Evolutionary conservation across 1,140 invertebrate genomes (phyloP).

Genomic region (Drosophila sp.): DNA sequence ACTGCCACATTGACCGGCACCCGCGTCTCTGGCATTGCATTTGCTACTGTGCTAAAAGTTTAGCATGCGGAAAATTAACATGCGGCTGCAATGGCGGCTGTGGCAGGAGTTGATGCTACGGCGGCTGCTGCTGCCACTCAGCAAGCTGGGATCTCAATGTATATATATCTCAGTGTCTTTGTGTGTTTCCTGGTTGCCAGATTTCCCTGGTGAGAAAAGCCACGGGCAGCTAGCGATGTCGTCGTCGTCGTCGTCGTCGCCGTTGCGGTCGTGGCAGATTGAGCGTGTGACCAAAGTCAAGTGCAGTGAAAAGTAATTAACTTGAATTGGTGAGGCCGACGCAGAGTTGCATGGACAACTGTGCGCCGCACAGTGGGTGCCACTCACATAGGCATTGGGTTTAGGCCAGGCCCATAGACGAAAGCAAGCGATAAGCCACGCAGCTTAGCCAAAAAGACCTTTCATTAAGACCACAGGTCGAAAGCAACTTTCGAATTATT

Average conservation of each 20-base stretch:
- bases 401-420: constrained; percentile 2
- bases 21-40: constrained; percentile 58
- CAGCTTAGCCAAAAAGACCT: constrained; percentile 41
- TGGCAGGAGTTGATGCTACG: not conserved
- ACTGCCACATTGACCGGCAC: constrained; percentile 58
- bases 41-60: constrained; percentile 81
- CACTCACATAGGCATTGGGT: constrained; percentile 20
- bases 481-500: constrained; percentile 78
- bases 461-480: constrained; percentile 52
- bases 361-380: constrained; percentile 65
- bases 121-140: constrained; percentile 63
- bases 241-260: constrained; percentile 9
- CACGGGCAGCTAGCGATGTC: constrained; percentile 58
- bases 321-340: constrained; percentile 67
- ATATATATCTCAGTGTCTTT: constrained; percentile 55
- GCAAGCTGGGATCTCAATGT: constrained; percentile 45
- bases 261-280: constrained; percentile 48
- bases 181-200: constrained; percentile 63
- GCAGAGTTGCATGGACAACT: constrained; percentile 34
- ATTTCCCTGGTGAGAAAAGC: constrained; percentile 83
- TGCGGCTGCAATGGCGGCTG: constrained; percentile 54
- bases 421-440: constrained; percentile 35
- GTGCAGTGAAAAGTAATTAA: constrained; percentile 83
- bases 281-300: constrained; percentile 83
- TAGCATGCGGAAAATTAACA: constrained; percentile 83